A percentile compares a stretch with the other conserved stretches of the same genome.
Conservation (phyloP, 2,797 vertebrate genomes). For the Phyllotis vaccarum region DNA sequence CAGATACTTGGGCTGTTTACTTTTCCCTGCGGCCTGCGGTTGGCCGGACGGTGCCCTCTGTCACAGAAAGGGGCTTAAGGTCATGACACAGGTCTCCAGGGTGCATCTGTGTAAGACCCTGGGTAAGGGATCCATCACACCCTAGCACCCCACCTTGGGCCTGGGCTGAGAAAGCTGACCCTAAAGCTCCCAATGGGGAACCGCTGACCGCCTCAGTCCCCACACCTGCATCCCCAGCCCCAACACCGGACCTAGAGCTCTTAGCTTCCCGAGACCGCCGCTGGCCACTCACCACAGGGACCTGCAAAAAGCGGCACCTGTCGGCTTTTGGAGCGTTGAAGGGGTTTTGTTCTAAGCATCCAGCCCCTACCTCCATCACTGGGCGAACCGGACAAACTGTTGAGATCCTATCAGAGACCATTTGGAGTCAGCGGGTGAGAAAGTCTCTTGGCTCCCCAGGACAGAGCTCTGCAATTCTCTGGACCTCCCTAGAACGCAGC, state of each 20-base stretch:
- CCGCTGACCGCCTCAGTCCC: not conserved
- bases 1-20: conserved; percentile 85
- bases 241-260: not conserved
- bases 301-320: conserved; percentile 7
- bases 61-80: conserved; percentile 71
- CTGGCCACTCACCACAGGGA: not conserved
- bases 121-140: not conserved
- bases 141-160: not conserved
- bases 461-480: not conserved
- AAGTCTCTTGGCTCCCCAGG: conserved; percentile 5
- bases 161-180: not conserved
- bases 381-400: not conserved
- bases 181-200: not conserved
- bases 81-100: conserved; percentile 33
- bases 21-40: conserved; percentile 75
- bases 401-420: not conserved
- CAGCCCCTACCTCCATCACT: not conserved
- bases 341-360: conserved; percentile 1
- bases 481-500: not conserved
- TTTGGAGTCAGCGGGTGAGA: not conserved
- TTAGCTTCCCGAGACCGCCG: not conserved
- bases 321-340: not conserved
- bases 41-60: conserved; percentile 70
- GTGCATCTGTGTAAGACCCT: not conserved
- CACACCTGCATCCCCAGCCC: not conserved